These are phyloP conservation scores for Rhizomys pruinosus DNA, from an alignment of 2,113 vertebrate genomes.

Conservation along the genomic window DNA sequence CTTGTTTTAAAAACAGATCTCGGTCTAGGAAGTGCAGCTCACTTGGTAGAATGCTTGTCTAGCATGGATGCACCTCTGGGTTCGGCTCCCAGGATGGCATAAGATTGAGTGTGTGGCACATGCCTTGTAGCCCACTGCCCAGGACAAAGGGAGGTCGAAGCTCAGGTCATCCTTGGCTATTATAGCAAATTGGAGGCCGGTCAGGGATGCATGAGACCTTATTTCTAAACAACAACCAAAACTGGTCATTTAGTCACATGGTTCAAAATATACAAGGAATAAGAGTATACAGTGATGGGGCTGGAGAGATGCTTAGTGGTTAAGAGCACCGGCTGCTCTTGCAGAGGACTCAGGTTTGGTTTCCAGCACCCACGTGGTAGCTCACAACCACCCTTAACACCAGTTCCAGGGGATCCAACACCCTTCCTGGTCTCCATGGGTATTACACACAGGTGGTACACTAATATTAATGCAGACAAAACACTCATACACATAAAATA, in stretches of 20 bases:
- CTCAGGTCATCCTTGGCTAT: background rate
- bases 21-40: background rate
- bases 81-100: background rate
- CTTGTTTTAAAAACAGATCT: background rate
- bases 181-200: background rate
- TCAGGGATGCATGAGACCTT: no score
- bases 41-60: background rate
- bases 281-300: background rate
- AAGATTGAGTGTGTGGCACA: background rate
- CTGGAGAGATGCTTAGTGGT: no score
- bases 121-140: background rate
- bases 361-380: no score
- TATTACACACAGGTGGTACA: no score
- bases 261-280: background rate
- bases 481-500: no score
- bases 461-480: no score
- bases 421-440: no score
- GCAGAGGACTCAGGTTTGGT: no score
- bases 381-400: no score
- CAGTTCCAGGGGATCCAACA: no score
- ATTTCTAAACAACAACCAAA: background rate
- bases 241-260: background rate
- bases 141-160: background rate
- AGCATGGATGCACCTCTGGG: no score
- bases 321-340: no score